Conservation (phyloP, 1,140 invertebrate species). For the Camponotus vicinus region DNA sequence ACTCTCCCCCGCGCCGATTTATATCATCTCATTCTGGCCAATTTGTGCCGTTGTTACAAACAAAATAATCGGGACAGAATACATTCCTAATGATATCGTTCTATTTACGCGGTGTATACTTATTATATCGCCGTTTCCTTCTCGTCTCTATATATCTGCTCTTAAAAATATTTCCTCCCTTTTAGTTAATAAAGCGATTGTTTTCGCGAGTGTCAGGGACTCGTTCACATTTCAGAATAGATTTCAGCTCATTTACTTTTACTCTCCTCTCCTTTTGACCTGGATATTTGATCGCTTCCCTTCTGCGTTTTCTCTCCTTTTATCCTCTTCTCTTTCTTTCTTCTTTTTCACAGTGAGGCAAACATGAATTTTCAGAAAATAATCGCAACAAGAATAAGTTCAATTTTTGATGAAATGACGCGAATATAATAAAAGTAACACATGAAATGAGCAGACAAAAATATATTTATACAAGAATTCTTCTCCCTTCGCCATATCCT, state of each 20-base stretch:
- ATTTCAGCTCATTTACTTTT: slow-evolving; percentile 37
- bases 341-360: background rate
- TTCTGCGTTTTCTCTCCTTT: background rate
- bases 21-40: slow-evolving; percentile 14
- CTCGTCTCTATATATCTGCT: background rate
- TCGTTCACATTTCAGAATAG: slow-evolving; percentile 16
- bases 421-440: background rate
- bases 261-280: slow-evolving; percentile 19
- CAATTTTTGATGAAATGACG: background rate
- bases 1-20: slow-evolving; percentile 29
- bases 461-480: background rate
- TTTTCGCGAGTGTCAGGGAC: slow-evolving; percentile 41
- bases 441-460: background rate
- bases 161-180: background rate
- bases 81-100: background rate
- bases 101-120: background rate
- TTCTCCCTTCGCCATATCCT: background rate
- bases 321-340: slow-evolving; percentile 16
- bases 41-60: background rate
- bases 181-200: slow-evolving; percentile 28
- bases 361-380: background rate
- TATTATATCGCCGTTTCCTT: background rate
- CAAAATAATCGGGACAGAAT: background rate
- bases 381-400: background rate
- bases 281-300: background rate